These are phyloP conservation scores for Acronicta alni DNA, from an alignment of 2,888 invertebrate species.

Conservation along the genomic window DNA sequence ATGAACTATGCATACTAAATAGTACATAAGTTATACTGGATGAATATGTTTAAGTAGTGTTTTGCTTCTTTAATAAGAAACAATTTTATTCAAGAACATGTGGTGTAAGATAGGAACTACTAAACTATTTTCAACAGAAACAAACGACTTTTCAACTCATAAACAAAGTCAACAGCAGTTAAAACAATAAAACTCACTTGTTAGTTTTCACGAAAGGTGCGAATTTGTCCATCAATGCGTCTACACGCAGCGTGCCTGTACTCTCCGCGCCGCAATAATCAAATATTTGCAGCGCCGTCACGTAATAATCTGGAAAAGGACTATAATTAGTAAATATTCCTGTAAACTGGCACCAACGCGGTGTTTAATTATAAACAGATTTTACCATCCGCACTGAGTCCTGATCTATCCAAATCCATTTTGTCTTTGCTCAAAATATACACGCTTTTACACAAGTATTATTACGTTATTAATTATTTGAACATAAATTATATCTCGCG, in stretches of 20 bases:
- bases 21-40: no score
- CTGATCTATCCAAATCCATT: conserved; percentile 78
- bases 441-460: conserved; percentile 38
- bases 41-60: no score
- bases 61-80: no score
- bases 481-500: conserved; percentile 58
- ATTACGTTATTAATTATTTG: conserved; percentile 41
- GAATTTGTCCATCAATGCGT: conserved; percentile 83
- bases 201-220: conserved; percentile 82
- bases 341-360: conserved; percentile 77
- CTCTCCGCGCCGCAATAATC: conserved; percentile 80
- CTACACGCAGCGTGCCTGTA: conserved; percentile 75
- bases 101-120: conserved; percentile 21
- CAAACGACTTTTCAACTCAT: conserved; percentile 28
- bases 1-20: background rate
- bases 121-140: conserved; percentile 28
- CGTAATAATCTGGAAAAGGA: conserved; percentile 79
- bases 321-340: conserved; percentile 67
- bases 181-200: conserved; percentile 71
- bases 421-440: conserved; percentile 47
- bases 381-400: conserved; percentile 76
- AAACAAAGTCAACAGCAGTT: conserved; percentile 19
- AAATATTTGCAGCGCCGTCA: conserved; percentile 84
- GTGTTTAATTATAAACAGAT: conserved; percentile 69
- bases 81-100: conserved; percentile 10